phyloP scores from a whole-genome alignment of 2,113 vertebrate species.

The Zosterops lateralis region DNA sequence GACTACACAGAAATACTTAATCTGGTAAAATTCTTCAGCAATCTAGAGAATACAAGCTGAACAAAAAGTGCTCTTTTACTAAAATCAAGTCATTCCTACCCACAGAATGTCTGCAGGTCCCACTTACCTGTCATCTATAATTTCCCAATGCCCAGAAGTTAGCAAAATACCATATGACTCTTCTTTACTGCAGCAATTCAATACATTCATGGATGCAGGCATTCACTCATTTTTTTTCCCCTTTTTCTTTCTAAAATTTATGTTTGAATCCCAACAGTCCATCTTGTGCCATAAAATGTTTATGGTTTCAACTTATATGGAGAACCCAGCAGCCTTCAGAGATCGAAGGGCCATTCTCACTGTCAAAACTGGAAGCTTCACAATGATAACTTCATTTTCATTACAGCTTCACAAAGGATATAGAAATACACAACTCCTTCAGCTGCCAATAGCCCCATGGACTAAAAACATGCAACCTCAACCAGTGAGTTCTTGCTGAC shows the following conservation, averaged over 20 bases:
- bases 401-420: constrained; percentile 4
- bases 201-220: neutral
- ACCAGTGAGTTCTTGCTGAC: neutral
- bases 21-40: neutral
- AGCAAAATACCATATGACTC: neutral
- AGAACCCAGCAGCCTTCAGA: constrained; percentile 31
- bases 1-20: neutral
- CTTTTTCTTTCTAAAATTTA: constrained; percentile 28
- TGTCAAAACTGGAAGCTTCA: constrained; percentile 37
- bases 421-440: neutral
- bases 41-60: neutral
- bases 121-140: neutral
- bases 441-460: neutral
- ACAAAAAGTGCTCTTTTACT: neutral
- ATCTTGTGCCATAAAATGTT: constrained; percentile 10
- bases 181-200: neutral
- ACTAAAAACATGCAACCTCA: neutral
- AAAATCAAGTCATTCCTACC: neutral
- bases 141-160: neutral
- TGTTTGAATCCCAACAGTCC: constrained; percentile 10
- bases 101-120: neutral
- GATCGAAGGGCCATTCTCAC: constrained; percentile 15
- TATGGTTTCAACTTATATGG: constrained; percentile 18
- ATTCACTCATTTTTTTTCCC: neutral
- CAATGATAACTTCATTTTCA: constrained; percentile 30